Base-by-base conservation (phyloP, 2,113 vertebrate genomes). In the Tachysurus vachellii region DNA sequence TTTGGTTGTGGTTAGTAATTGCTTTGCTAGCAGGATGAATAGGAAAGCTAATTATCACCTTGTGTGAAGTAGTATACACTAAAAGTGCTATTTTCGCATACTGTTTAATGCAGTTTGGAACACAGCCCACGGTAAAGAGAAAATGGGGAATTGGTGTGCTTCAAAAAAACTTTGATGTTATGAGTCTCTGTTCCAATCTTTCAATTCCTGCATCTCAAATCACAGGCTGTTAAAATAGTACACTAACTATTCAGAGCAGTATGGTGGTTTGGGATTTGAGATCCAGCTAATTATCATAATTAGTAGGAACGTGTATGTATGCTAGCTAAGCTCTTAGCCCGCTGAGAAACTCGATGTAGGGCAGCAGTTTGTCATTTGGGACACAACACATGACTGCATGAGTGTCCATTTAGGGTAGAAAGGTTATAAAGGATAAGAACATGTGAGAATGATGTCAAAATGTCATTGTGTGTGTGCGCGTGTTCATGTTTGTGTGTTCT, bases 21-120 rank as follows among this genome's bases (percentile, higher is more conserved):
- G 53, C 14, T 80, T 79, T 31, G 14, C 76, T 28, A 56, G n/a
- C 26, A 31, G n/a, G 50, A 79, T 79, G 76, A 79, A 79, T 28
- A 79, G 14, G 28, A 6, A 36, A 19, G 53, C n/a, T 80, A 56
- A 80, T 80, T 31, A 80, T 80, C 75, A 77, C 75, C 75, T 54
- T 26, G 50, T 28, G 16, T 2, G 19, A 42, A 36, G 54, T 80
- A 36, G 28, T 36, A 23, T 80, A 36, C 76, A 59, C 17, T 57
- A 57, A 17, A 28, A 57, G 11, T 80, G 53, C 53, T 80, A 50
- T n/a, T 54, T 54, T 28, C 3, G 28, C 26, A 28, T 6, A 53
- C 75, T 77, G 47, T 28, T 77, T 54, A 28, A 26, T 77, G 75
- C 7, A 23, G 50, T 54, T 54, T 28, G 26, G 75, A 77, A 54